A percentile compares a stretch with the other conserved stretches of the same genome.
These are phyloP conservation scores for Ochotona princeps DNA, from an alignment of 2,113 vertebrate genomes.

Conservation along the genomic window DNA sequence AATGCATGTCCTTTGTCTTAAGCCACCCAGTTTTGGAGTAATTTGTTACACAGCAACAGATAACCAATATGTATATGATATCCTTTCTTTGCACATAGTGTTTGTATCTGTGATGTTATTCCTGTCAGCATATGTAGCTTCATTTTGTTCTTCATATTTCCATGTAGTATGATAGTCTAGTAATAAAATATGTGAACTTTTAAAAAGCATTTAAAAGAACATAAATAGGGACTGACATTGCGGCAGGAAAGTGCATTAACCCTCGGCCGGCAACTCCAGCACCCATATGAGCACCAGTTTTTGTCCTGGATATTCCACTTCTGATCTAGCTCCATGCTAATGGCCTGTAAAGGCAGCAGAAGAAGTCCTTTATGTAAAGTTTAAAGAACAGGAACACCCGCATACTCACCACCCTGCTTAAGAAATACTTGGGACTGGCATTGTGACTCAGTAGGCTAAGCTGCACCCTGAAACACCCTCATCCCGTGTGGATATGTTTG, in stretches of 20 bases:
- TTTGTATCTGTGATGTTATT: not conserved
- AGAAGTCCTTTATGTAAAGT: not conserved
- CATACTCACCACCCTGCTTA: not conserved
- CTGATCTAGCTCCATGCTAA: too few species aligned
- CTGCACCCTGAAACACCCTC: too few species aligned
- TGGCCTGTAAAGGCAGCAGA: too few species aligned
- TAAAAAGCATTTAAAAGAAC: not conserved
- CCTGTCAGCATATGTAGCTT: not conserved
- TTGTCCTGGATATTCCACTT: too few species aligned
- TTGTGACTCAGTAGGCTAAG: too few species aligned
- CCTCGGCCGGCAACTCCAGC: too few species aligned
- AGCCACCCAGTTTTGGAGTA: not conserved
- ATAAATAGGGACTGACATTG: not conserved
- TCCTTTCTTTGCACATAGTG: not conserved
- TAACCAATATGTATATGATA: not conserved
- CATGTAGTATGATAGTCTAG: not conserved
- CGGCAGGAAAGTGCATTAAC: too few species aligned
- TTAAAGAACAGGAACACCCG: not conserved
- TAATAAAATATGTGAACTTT: not conserved
- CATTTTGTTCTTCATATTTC: slow-evolving; percentile 2
- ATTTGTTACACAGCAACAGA: not conserved
- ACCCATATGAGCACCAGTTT: too few species aligned
- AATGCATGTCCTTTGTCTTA: not conserved
- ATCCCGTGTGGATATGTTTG: too few species aligned
- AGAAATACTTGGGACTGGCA: too few species aligned